Base-by-base conservation (phyloP, 1,140 invertebrate species). In the Drosophila mojavensis region DNA sequence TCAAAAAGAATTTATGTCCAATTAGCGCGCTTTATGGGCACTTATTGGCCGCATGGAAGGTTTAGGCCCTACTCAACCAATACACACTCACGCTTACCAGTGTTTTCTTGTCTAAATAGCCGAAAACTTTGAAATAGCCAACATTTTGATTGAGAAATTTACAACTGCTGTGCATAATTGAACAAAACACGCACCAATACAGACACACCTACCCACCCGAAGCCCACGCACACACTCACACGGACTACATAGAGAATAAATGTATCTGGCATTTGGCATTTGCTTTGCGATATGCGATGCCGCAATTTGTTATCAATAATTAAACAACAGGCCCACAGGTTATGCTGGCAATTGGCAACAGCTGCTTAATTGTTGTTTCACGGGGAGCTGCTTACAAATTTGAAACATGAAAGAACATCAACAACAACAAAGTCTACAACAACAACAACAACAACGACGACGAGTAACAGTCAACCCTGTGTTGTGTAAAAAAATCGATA, bases 401-500 rank as follows among this genome's bases (percentile, higher is more conserved):
- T 79, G 71, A 86, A 86, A 82, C 82, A 79, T 71, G 50, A 78
- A 81, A 62, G 53, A 78, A 66, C 75, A 75, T 36, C 67, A 30
- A 39, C 30, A 58, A 39, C 26, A 50, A 28, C 10, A 13, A 20
- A 30, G 20, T 2, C 1, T 1, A 24, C 20, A 24, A 3, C 20
- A 24, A 24, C n/a, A 20, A 24, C 5, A 73, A 43, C 61, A 73
- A 39, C 61, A 67, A 17, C 13, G 43, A 51, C 11, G 0, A 43
- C 39, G 6, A 9, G 10, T 6, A 55, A 17, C 56, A 76, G 76
- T 62, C 75, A 71, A 67, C 70, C 79, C 65, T 47, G 20, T 30
- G 17, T 36, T 63, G 59, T 48, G 36, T 61, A 58, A 45, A 72
- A 75, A 86, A 86, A 88, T 86, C 83, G 76, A 86, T 86, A 86